These are phyloP conservation scores for Staurois parvus DNA, from an alignment of 2,797 vertebrate species.

Conservation along the genomic window DNA sequence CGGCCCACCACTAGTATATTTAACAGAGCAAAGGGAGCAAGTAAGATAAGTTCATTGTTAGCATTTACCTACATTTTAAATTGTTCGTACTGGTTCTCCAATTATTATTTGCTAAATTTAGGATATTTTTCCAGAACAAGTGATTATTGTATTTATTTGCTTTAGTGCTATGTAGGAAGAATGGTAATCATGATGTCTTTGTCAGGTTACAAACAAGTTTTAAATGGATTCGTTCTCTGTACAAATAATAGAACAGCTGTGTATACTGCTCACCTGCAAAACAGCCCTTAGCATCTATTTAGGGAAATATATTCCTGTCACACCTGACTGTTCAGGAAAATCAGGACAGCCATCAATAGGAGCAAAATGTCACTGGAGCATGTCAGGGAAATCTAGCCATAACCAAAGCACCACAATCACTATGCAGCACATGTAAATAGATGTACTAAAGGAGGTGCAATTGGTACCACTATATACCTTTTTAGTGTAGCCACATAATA, in stretches of 20 bases:
- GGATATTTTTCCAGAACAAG: neutral
- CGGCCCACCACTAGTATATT: no score
- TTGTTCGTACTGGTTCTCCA: no score
- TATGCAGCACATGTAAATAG: neutral
- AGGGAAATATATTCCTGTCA: conserved; percentile 6
- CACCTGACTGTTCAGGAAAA: neutral
- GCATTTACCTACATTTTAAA: no score
- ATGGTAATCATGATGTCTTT: neutral
- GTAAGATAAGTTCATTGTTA: no score
- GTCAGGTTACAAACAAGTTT: neutral
- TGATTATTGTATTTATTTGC: neutral
- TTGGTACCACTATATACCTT: neutral
- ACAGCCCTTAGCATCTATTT: conserved; percentile 13
- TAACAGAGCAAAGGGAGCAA: no score
- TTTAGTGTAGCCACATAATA: no score
- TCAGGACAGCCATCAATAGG: neutral
- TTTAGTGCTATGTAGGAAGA: neutral
- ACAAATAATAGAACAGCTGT: conserved; percentile 51
- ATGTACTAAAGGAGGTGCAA: neutral
- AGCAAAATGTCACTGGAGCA: neutral
- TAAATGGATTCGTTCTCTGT: neutral
- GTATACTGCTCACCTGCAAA: conserved; percentile 5
- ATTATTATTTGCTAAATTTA: neutral
- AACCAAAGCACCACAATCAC: neutral
- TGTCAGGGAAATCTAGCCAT: neutral